phyloP scores from a whole-genome alignment of 2,888 invertebrate genomes.

The Sinelater perroti region DNA sequence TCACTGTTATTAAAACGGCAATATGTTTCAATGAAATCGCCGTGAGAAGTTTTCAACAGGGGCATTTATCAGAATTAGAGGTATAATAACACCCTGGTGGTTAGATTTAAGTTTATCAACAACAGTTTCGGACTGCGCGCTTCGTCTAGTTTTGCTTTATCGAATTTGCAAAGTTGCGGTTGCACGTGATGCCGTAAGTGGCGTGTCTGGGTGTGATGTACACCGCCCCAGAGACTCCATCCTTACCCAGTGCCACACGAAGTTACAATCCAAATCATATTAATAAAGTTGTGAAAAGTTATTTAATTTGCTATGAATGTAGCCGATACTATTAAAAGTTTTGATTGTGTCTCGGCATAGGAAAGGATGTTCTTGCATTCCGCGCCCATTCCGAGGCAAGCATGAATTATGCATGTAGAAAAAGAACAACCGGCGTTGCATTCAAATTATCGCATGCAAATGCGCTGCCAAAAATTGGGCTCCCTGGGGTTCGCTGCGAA shows the following conservation, averaged over 20 bases:
- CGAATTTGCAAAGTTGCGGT: conserved; percentile 39
- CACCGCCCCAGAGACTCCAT: conserved; percentile 33
- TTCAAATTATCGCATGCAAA: conserved; percentile 3
- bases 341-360: conserved; percentile 30
- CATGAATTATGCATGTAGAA: conserved; percentile 13
- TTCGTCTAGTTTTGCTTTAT: conserved; percentile 34
- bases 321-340: conserved; percentile 39
- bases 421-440: conserved; percentile 8
- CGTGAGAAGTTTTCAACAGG: conserved; percentile 20
- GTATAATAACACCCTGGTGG: conserved; percentile 32
- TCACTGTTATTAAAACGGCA: conserved; percentile 19
- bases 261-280: conserved; percentile 39
- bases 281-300: conserved; percentile 41
- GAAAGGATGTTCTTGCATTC: conserved; percentile 12
- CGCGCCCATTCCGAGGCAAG: conserved; percentile 7
- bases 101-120: conserved; percentile 30
- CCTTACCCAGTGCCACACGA: conserved; percentile 27
- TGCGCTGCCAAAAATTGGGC: neutral
- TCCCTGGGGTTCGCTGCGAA: too few species aligned
- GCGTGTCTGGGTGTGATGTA: conserved; percentile 37
- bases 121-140: conserved; percentile 27
- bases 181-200: conserved; percentile 38
- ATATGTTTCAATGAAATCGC: conserved; percentile 26
- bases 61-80: conserved; percentile 35
- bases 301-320: conserved; percentile 40